These are phyloP conservation scores for Acronicta leporina DNA, from an alignment of 2,888 invertebrate genomes.

Conservation along the genomic window DNA sequence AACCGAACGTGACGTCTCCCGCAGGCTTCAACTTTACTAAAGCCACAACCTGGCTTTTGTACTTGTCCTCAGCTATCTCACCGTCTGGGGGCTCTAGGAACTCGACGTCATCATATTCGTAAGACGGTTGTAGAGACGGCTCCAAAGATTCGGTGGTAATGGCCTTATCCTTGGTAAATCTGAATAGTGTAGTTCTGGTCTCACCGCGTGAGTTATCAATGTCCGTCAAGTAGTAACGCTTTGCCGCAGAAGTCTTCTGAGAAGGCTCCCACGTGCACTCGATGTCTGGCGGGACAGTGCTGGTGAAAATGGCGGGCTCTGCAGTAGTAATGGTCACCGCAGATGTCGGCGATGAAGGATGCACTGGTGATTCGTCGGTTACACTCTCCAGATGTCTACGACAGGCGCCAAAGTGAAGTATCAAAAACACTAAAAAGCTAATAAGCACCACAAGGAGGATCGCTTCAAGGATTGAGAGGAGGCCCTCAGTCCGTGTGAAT, in stretches of 20 bases:
- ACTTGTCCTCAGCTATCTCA: conserved; percentile 41
- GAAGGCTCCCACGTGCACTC: conserved; percentile 78
- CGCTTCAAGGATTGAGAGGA: conserved; percentile 68
- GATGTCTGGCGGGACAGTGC: conserved; percentile 48
- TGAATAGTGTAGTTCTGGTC: background rate
- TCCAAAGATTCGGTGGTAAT: conserved; percentile 6
- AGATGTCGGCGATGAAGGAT: too few species aligned
- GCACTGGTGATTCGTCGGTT: background rate
- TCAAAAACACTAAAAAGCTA: conserved; percentile 69
- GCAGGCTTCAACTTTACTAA: conserved; percentile 72
- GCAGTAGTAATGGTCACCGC: background rate
- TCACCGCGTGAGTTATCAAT: background rate
- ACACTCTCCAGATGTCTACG: conserved; percentile 2
- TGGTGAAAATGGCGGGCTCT: background rate
- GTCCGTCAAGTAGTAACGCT: conserved; percentile 63
- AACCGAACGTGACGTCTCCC: conserved; percentile 73
- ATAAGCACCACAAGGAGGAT: conserved; percentile 68
- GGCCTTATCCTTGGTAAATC: background rate
- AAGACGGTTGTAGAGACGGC: conserved; percentile 2
- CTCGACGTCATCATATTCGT: conserved; percentile 27
- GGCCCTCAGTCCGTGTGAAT: conserved; percentile 74
- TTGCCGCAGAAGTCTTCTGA: conserved; percentile 63
- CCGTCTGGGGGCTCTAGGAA: conserved; percentile 51
- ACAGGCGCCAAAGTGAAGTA: conserved; percentile 74
- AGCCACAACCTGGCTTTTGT: conserved; percentile 64